Evolutionary conservation across 2,113 vertebrate species (phyloP), one percentile per base, ranked within the genome.

Genomic region (Xiphophorus hellerii): DNA sequence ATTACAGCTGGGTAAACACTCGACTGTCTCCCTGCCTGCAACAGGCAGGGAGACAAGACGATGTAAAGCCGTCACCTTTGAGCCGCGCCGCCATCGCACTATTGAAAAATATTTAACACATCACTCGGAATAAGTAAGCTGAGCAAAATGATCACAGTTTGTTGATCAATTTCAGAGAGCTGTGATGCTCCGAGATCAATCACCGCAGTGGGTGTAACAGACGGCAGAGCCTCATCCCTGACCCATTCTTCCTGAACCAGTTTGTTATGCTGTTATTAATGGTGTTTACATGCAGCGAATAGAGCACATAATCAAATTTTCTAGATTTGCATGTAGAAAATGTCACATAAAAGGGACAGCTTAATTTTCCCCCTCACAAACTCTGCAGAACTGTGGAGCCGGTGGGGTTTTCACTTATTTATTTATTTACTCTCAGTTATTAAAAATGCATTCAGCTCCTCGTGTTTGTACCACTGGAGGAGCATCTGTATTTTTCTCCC

Each of bases 1-100:
- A 88, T 90, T 90, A 91, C 86, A 84, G 84, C 84, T 82, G 82
- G 83, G 84, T 89, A 83, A 89, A 90, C 83, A 88, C 78, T 37
- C 71, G 22, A 79, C 82, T 73, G 73, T n/a, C n/a, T n/a, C n/a
- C n/a, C n/a, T n/a, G n/a, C n/a, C 88, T 83, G 82, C 77, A 84
- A 68, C 75, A 33, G 75, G 4, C 61, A 13, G 15, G 64, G 35
- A 48, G 74, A 67, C 28, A 27, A 35, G 54, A 17, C 60, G 17
- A 30, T 27, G 22, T 4, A 54, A 73, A 67, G 0, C 33, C 3
- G 15, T 14, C 67, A 51, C 81, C 74, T 65, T 13, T 64, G 48
- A 73, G 75, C 82, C 51, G 31, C 39, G 25, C 37, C 42, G 63
- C 20, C 22, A 44, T 22, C 30, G 51, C 29, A 39, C 67, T 31